A percentile compares a stretch with the other conserved stretches of the same genome.
Evolutionary conservation across 2,888 invertebrate genomes (phyloP).

Genomic region (Falcaria lacertinaria): DNA sequence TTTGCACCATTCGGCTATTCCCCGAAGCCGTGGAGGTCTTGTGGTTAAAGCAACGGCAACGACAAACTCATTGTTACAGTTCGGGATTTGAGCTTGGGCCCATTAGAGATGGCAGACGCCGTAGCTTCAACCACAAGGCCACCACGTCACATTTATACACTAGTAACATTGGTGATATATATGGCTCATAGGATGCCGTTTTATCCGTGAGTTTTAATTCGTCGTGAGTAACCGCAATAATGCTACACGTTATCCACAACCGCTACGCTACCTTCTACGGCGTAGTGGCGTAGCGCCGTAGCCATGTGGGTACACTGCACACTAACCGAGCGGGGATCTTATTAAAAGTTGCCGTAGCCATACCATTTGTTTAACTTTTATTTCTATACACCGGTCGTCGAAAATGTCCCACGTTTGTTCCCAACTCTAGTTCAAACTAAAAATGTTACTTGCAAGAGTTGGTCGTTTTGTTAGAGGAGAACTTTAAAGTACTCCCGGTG

Average conservation of each 20-base stretch:
- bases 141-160: too few species aligned
- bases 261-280: neutral
- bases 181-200: too few species aligned
- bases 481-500: neutral
- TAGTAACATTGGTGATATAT: too few species aligned
- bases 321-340: constrained; percentile 38
- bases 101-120: too few species aligned
- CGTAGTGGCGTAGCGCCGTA: neutral
- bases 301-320: constrained; percentile 25
- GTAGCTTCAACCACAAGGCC: too few species aligned
- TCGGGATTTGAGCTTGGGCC: too few species aligned
- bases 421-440: neutral
- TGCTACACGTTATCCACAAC: neutral
- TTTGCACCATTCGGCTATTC: too few species aligned
- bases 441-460: constrained; percentile 2
- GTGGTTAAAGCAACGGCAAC: too few species aligned
- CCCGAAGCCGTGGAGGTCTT: too few species aligned
- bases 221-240: too few species aligned
- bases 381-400: constrained; percentile 14
- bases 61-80: too few species aligned
- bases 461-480: neutral
- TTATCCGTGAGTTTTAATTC: too few species aligned
- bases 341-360: constrained; percentile 39
- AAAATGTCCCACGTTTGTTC: constrained; percentile 1
- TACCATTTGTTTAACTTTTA: constrained; percentile 44